A percentile compares a stretch with the other conserved stretches of the same genome.
These are phyloP conservation scores for Oryzias melastigma DNA, from an alignment of 2,113 vertebrate species.

Conservation along the genomic window DNA sequence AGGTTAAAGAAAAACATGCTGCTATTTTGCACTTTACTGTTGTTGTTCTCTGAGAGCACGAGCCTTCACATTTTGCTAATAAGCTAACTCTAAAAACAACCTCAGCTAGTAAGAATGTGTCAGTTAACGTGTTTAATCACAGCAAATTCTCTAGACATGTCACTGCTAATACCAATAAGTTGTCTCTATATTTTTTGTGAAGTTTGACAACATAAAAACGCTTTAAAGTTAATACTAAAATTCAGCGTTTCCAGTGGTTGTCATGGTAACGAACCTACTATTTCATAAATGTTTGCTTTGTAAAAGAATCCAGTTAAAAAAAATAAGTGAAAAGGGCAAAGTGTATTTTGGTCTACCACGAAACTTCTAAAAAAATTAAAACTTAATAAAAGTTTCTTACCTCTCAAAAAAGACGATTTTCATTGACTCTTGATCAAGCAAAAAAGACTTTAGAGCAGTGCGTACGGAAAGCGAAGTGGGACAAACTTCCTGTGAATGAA, in stretches of 20 bases:
- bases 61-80: not conserved
- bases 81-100: not conserved
- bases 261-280: slow-evolving; percentile 63
- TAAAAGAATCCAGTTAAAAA: too few relatives aligned
- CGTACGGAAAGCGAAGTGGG: slow-evolving; percentile 49
- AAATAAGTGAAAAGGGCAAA: too few relatives aligned
- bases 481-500: slow-evolving; percentile 20
- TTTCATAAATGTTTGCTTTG: slow-evolving; percentile 6
- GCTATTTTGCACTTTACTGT: too few relatives aligned
- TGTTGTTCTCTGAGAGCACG: too few relatives aligned
- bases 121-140: too few relatives aligned
- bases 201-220: too few relatives aligned
- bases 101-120: not conserved
- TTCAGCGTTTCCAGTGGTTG: slow-evolving; percentile 38
- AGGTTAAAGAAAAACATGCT: too few relatives aligned
- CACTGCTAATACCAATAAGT: too few relatives aligned
- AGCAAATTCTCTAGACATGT: too few relatives aligned
- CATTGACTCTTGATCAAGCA: not conserved
- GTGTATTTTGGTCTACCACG: too few relatives aligned
- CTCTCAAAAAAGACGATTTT: slow-evolving; percentile 17
- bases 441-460: slow-evolving; percentile 20
- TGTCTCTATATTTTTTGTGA: too few relatives aligned
- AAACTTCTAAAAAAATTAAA: not conserved
- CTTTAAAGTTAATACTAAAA: too few relatives aligned
- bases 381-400: slow-evolving; percentile 22